phyloP scores from a whole-genome alignment of 92 coral and sea anemone species.

The Epizoanthus illoricatus region DNA sequence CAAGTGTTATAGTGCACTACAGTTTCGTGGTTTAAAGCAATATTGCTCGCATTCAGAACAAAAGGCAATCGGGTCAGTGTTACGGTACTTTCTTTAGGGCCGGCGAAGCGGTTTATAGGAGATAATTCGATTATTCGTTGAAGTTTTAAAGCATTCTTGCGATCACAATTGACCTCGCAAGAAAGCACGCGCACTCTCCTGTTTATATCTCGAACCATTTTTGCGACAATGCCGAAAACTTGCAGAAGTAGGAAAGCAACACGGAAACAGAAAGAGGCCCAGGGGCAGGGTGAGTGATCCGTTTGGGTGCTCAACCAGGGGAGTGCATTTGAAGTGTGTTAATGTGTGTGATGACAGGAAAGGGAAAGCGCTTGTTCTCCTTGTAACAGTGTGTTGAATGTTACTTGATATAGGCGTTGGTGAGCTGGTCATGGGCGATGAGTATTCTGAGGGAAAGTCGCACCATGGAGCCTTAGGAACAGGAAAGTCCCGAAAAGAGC shows the following conservation, averaged over 20 bases:
- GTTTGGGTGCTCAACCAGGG: neutral
- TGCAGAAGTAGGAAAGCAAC: conserved; percentile 5
- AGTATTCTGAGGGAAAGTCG: conserved; percentile 56
- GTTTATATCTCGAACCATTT: neutral
- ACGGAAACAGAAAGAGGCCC: conserved; percentile 16
- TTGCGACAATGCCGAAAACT: conserved; percentile 7
- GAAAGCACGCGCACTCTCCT: neutral
- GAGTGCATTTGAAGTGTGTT: conserved; percentile 10
- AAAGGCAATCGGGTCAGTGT: neutral
- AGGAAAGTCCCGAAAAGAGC: conserved; percentile 78
- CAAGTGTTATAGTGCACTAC: neutral
- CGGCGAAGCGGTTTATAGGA: neutral
- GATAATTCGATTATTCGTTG: neutral
- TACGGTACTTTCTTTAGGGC: neutral
- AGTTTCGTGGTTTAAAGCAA: conserved; percentile 7
- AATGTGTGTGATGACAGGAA: conserved; percentile 15
- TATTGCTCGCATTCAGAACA: conserved; percentile 28
- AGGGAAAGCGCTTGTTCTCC: conserved; percentile 11
- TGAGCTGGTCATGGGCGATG: conserved; percentile 1
- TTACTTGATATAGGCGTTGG: conserved; percentile 38
- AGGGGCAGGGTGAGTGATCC: neutral
- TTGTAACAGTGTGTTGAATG: neutral
- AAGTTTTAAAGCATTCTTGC: neutral
- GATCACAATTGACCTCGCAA: neutral
- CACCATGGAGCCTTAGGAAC: conserved; percentile 45